Conservation (phyloP, 1,140 invertebrate genomes). For the Temnothorax curvispinosus region DNA sequence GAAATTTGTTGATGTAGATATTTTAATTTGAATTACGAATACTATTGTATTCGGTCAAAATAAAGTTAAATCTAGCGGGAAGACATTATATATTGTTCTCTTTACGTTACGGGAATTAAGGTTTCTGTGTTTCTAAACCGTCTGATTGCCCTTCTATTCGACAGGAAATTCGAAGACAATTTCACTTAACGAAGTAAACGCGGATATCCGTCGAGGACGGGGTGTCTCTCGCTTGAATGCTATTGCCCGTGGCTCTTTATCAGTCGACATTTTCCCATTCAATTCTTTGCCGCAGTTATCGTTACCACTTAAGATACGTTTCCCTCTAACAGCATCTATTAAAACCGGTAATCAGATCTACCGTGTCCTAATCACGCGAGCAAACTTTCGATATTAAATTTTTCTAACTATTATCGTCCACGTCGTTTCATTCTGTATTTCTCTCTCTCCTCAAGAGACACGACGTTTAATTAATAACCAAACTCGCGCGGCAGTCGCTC, state of each 20-base stretch:
- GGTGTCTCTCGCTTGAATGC: background rate
- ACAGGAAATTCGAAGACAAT: conserved; percentile 35
- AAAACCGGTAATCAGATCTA: background rate
- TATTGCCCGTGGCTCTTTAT: conserved; percentile 41
- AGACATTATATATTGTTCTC: background rate
- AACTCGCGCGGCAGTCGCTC: background rate
- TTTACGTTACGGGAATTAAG: conserved; percentile 34
- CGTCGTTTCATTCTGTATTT: background rate
- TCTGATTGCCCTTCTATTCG: conserved; percentile 25
- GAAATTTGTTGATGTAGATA: background rate
- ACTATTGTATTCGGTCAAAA: background rate
- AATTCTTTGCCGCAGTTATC: background rate
- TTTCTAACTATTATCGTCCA: conserved; percentile 4
- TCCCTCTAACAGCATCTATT: conserved; percentile 15
- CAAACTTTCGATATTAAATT: conserved; percentile 36
- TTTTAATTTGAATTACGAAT: background rate
- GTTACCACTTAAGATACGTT: conserved; percentile 19
- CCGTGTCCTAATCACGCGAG: background rate
- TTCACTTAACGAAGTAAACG: conserved; percentile 48
- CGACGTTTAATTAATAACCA: conserved; percentile 51
- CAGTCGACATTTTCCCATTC: conserved; percentile 40
- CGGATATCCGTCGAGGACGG: background rate
- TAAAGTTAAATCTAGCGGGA: background rate
- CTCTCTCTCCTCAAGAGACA: background rate
- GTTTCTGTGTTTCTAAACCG: conserved; percentile 19